A percentile compares a stretch with the other conserved stretches of the same genome.
Evolutionary conservation across 2,113 vertebrate genomes (phyloP).

Genomic region (Pygoscelis adeliae): DNA sequence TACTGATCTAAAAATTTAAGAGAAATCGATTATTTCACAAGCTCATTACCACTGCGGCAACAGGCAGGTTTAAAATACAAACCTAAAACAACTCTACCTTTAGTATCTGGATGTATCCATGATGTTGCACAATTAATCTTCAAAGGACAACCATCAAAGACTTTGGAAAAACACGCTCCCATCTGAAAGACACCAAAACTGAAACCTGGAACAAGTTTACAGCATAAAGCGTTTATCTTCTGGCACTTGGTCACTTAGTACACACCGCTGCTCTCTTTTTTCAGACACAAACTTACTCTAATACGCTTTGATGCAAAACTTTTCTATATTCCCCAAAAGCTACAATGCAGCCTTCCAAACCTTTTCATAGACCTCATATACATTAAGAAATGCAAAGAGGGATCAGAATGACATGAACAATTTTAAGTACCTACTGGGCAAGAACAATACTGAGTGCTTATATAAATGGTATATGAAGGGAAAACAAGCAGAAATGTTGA

Average conservation of each 20-base stretch:
- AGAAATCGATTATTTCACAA: not conserved
- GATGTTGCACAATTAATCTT: constrained; percentile 99
- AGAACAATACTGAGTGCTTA: not conserved
- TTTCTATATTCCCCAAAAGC: not conserved
- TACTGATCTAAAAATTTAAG: constrained; percentile 82
- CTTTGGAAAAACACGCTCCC: constrained; percentile 99
- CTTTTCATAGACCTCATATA: accelerated
- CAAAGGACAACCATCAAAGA: constrained; percentile 97
- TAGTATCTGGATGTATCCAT: constrained; percentile 98
- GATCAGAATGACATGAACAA: not conserved
- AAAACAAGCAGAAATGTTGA: not conserved
- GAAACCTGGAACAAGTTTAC: not conserved
- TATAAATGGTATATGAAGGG: not conserved
- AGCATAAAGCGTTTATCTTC: not conserved
- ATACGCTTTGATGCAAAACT: not conserved
- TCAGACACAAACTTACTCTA: not conserved
- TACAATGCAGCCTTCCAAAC: not conserved
- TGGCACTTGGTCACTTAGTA: not conserved
- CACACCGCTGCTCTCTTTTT: not conserved
- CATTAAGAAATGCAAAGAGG: not conserved
- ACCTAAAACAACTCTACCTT: constrained; percentile 79
- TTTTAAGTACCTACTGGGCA: not conserved
- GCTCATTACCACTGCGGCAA: not conserved
- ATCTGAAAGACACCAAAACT: constrained; percentile 80
- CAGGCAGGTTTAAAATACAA: not conserved